These are phyloP conservation scores for Eilema depressum DNA, from an alignment of 2,888 invertebrate species.

Conservation along the genomic window DNA sequence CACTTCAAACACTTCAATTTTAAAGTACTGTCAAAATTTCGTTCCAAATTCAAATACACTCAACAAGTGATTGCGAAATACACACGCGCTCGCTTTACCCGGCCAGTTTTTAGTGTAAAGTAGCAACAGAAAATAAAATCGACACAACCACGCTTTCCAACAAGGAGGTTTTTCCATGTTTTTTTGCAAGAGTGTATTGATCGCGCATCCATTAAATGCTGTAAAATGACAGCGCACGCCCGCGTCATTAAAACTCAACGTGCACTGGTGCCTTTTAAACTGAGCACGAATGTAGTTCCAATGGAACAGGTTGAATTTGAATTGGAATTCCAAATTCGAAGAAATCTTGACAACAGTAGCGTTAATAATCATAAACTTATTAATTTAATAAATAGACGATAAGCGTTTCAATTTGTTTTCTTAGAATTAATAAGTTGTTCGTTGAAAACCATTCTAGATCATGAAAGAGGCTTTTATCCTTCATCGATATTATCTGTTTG, in stretches of 20 bases:
- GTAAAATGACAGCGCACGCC: conserved; percentile 65
- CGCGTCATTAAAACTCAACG: conserved; percentile 62
- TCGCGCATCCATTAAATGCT: conserved; percentile 57
- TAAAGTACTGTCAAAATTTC: neutral
- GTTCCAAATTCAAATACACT: conserved; percentile 16
- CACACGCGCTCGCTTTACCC: conserved; percentile 15
- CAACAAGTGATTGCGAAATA: conserved; percentile 22
- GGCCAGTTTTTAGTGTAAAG: conserved; percentile 30
- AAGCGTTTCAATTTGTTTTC: no score
- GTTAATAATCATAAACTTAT: neutral
- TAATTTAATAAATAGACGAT: neutral
- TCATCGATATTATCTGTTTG: no score
- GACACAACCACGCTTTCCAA: conserved; percentile 19
- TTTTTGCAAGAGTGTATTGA: conserved; percentile 49
- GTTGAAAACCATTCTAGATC: no score
- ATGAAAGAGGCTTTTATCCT: no score
- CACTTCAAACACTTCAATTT: neutral
- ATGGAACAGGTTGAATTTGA: conserved; percentile 33
- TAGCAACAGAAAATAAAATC: conserved; percentile 19
- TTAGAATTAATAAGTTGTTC: no score
- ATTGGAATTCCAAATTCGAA: neutral
- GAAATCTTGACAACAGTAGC: neutral
- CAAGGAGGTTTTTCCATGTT: conserved; percentile 37
- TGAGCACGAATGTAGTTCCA: conserved; percentile 38
- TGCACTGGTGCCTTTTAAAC: conserved; percentile 56